Evolutionary conservation across 2,113 vertebrate genomes (phyloP).

Genomic region (Rhipidura dahli): DNA sequence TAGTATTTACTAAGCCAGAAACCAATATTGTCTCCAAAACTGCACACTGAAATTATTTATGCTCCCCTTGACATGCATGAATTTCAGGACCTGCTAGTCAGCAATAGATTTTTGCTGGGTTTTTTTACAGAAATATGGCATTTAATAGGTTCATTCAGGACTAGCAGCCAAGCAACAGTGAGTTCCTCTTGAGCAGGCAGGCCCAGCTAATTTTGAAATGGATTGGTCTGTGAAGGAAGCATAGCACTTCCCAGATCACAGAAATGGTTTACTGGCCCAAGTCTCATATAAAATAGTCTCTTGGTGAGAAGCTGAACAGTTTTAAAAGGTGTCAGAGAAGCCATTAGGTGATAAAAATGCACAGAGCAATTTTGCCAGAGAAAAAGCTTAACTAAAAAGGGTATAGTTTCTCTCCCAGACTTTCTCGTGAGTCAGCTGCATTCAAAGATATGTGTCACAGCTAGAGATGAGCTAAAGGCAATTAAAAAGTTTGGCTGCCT

Average conservation of each 20-base stretch:
- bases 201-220: slow-evolving; percentile 28
- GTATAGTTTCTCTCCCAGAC: background rate
- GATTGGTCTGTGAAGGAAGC: background rate
- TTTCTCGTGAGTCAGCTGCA: background rate
- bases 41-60: background rate
- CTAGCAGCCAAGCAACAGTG: background rate
- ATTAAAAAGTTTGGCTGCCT: background rate
- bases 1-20: background rate
- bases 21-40: background rate
- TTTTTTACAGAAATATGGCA: background rate
- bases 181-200: background rate
- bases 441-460: background rate
- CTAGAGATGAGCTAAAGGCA: background rate
- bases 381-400: slow-evolving; percentile 27
- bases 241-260: background rate
- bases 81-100: slow-evolving; percentile 30
- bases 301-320: slow-evolving; percentile 3
- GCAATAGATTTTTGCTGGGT: background rate
- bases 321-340: slow-evolving; percentile 43
- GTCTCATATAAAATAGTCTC: slow-evolving; percentile 10
- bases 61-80: background rate
- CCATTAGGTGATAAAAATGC: slow-evolving; percentile 24
- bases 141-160: slow-evolving; percentile 5
- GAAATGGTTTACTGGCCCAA: background rate
- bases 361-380: slow-evolving; percentile 19